Base-by-base conservation (phyloP, 2,113 vertebrate genomes). In the Dicaeum eximium region DNA sequence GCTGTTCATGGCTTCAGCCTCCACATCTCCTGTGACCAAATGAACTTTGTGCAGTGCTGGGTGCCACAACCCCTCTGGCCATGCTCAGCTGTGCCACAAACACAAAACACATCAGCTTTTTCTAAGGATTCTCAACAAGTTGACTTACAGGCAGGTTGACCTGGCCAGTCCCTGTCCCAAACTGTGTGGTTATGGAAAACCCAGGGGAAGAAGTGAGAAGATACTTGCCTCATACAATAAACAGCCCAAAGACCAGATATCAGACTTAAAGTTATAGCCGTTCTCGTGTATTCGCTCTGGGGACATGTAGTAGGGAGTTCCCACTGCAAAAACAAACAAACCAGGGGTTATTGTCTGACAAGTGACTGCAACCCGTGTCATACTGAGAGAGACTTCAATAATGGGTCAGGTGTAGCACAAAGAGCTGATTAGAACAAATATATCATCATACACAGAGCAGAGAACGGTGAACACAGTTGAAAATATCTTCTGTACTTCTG, bases 191-290 rank as follows among this genome's bases (percentile, higher is more conserved):
- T 20, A 38, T 58, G 50, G 47, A 35, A 87, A 91, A 47, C 2
- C 25, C 48, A 20, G 44, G 50, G 23, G 21, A 13, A 65, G 51
- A 72, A 53, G 33, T 19, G 53, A 91, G 54, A 45, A 75, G 83
- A 78, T 87, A 90, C 97, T 98, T 98, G 99, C 99, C 99, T 99
- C 99, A 8, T 99, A 99, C 62, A 99, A 98, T 94, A 99, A 98
- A 96, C 99, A 99, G 97, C 99, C 99, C 98, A 99, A 98, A 92
- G 99, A 99, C 99, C 99, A 99, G 98, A 99, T 99, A 98, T 99
- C 99, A n/a, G 99, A 99, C 97, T 99, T 99, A 98, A 99, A 99
- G 98, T 99, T 99, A 98, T 99, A 99, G 97, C 99, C 99, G 13
- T 99, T 99, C 98, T 99, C 99, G 23, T 99, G 99, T 98, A 99